These are phyloP conservation scores for Propithecus deckenii DNA, from an alignment of 2,797 vertebrate genomes.

Conservation along the genomic window DNA sequence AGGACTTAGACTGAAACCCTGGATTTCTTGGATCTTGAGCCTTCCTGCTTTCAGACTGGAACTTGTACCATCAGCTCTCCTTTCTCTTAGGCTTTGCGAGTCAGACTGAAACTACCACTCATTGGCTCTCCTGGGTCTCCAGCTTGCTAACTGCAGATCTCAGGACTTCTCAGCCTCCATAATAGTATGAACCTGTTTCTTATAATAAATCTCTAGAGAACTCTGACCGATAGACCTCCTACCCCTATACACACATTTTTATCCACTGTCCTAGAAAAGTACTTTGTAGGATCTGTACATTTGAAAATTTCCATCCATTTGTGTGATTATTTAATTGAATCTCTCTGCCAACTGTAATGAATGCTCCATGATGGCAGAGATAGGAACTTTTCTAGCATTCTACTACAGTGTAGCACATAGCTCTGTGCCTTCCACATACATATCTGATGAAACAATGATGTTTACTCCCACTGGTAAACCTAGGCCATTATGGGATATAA, in stretches of 20 bases:
- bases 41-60: not conserved
- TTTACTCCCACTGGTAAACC: not conserved
- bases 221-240: not conserved
- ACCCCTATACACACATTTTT: no score
- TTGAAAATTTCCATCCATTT: not conserved
- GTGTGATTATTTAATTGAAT: not conserved
- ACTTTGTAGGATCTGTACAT: not conserved
- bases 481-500: not conserved
- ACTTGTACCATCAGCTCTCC: not conserved
- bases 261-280: not conserved
- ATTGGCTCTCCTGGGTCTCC: not conserved
- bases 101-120: not conserved
- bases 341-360: not conserved
- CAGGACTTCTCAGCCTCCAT: not conserved
- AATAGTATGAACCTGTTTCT: not conserved
- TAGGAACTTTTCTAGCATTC: not conserved
- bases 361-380: not conserved
- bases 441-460: not conserved
- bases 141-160: not conserved
- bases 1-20: not conserved
- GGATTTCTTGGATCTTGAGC: not conserved
- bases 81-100: not conserved
- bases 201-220: not conserved
- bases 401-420: not conserved
- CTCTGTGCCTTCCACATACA: not conserved